Evolutionary conservation across 2,797 vertebrate species (phyloP).

Genomic region (Xenopus petersii): DNA sequence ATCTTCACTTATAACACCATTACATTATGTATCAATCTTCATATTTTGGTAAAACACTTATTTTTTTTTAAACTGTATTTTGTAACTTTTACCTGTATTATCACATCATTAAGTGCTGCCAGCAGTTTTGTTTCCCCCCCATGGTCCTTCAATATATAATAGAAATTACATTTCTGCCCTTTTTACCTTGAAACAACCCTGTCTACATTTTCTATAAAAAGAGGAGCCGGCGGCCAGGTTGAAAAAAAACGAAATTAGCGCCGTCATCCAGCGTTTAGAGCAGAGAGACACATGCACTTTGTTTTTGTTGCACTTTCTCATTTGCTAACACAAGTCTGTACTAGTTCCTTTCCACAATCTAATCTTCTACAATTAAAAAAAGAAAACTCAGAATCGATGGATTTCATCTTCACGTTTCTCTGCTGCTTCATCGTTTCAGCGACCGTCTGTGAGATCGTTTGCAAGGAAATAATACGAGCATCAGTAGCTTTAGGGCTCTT

Average conservation of each 20-base stretch:
- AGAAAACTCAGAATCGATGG: too few relatives aligned
- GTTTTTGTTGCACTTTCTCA: neutral
- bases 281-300: neutral
- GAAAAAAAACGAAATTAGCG: neutral
- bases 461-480: neutral
- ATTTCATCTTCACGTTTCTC: too few relatives aligned
- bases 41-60: constrained; percentile 32
- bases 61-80: neutral
- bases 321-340: neutral
- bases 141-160: constrained; percentile 2
- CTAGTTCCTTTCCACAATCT: neutral
- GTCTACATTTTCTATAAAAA: neutral
- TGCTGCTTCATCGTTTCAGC: too few relatives aligned
- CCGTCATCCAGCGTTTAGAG: neutral
- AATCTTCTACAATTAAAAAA: neutral
- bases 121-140: neutral
- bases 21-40: constrained; percentile 26
- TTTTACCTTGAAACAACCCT: neutral
- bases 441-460: too few relatives aligned
- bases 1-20: constrained; percentile 27
- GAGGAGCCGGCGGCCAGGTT: neutral
- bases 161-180: neutral
- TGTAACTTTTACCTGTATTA: neutral
- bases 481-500: neutral
- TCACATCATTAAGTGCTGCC: neutral